Conservation (phyloP, 2,888 invertebrate species). For the Hesperia comma region DNA sequence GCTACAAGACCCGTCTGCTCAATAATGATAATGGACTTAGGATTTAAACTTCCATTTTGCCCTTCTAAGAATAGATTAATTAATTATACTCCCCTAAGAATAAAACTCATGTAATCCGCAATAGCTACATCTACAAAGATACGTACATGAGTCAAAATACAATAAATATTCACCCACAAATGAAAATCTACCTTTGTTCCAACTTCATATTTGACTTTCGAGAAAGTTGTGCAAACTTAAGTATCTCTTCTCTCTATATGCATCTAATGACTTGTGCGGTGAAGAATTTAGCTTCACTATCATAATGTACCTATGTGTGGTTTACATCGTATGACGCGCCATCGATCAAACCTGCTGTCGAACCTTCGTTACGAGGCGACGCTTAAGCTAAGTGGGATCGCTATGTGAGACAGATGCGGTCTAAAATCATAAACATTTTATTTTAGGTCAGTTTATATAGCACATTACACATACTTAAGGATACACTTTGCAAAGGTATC, state of each 20-base stretch:
- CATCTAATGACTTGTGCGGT: not conserved
- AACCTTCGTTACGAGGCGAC: constrained; percentile 15
- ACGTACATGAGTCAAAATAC: no score
- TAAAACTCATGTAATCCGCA: no score
- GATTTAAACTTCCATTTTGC: no score
- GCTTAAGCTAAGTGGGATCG: constrained; percentile 6
- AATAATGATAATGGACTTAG: no score
- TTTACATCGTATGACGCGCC: constrained; percentile 10
- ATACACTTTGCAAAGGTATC: not conserved
- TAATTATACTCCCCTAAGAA: no score
- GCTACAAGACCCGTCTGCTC: no score
- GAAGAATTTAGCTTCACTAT: constrained; percentile 13
- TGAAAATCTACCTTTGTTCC: not conserved
- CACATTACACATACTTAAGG: no score
- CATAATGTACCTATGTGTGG: constrained; percentile 13
- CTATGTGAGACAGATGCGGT: constrained; percentile 4
- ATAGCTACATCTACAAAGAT: no score
- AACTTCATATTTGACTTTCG: not conserved
- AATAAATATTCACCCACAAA: not conserved
- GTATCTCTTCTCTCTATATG: not conserved
- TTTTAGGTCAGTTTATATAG: not conserved
- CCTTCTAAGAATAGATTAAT: no score
- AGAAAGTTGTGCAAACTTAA: no score
- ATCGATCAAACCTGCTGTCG: constrained; percentile 29
- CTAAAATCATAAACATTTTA: not conserved